Evolutionary conservation across 1,140 invertebrate species (phyloP).

Genomic region (Lordiphosa clarofinis): DNA sequence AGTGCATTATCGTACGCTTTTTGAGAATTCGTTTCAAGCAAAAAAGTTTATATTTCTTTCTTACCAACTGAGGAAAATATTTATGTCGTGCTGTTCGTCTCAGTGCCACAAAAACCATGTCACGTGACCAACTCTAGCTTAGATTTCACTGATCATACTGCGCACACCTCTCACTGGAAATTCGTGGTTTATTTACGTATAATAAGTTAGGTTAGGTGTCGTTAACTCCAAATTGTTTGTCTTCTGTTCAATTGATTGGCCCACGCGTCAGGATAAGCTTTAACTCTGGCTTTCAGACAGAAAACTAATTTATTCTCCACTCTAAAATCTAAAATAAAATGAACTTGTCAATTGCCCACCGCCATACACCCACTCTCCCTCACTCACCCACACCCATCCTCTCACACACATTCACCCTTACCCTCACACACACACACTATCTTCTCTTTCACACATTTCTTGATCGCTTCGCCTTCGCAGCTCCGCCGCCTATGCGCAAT

Average conservation of each 20-base stretch:
- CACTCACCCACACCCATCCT: constrained; percentile 18
- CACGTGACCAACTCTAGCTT: too few relatives aligned
- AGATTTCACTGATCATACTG: too few relatives aligned
- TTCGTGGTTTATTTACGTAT: too few relatives aligned
- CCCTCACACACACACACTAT: constrained; percentile 9
- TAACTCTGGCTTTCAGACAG: neutral
- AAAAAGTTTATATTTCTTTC: too few relatives aligned
- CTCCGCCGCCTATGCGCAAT: constrained; percentile 59
- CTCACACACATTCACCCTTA: constrained; percentile 16
- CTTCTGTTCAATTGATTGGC: constrained; percentile 7
- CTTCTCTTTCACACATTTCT: constrained; percentile 34
- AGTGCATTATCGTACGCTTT: too few relatives aligned
- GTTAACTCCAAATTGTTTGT: constrained; percentile 4
- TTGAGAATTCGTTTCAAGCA: too few relatives aligned
- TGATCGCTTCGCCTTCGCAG: constrained; percentile 61
- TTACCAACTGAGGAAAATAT: too few relatives aligned
- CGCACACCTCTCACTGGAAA: too few relatives aligned
- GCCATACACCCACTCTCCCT: constrained; percentile 20
- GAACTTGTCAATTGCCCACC: constrained; percentile 14
- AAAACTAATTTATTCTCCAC: constrained; percentile 28
- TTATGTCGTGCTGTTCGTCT: too few relatives aligned
- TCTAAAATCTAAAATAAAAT: constrained; percentile 19
- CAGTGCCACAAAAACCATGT: too few relatives aligned
- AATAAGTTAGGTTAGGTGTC: too few relatives aligned
- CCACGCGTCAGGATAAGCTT: constrained; percentile 16